A percentile compares a stretch with the other conserved stretches of the same genome.
These are phyloP conservation scores for Hydrotaea cyrtoneurina DNA, from an alignment of 2,888 invertebrate genomes.

Conservation along the genomic window DNA sequence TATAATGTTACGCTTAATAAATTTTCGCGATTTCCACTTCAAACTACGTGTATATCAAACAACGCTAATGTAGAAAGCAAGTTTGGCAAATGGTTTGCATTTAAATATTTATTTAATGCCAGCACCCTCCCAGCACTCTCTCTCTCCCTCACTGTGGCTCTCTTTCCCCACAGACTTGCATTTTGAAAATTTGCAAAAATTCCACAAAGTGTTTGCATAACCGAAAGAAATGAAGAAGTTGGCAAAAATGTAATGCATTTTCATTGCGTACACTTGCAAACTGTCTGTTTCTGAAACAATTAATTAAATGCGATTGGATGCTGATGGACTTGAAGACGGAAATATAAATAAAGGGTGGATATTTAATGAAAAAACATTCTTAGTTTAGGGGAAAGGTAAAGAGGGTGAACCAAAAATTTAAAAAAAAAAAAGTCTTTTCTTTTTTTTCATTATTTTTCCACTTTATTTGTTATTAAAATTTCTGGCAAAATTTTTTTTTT, in stretches of 20 bases:
- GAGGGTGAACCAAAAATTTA: too few species aligned
- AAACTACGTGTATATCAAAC: background rate
- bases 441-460: too few species aligned
- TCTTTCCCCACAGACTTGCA: background rate
- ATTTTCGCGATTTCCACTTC: conserved; percentile 23
- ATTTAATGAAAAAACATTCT: too few species aligned
- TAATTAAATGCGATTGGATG: background rate
- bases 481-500: too few species aligned
- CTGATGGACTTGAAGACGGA: too few species aligned
- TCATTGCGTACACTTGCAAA: background rate
- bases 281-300: background rate
- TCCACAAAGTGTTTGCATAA: conserved; percentile 8
- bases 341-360: too few species aligned
- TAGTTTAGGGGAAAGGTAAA: too few species aligned
- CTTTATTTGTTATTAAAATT: too few species aligned
- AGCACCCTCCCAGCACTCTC: background rate
- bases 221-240: background rate
- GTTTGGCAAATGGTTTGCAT: background rate
- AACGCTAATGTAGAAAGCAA: background rate
- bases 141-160: background rate
- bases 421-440: too few species aligned
- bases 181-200: background rate
- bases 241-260: background rate
- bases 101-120: conserved; percentile 19
- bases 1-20: conserved; percentile 55